These are phyloP conservation scores for Lydus trimaculatus DNA, from an alignment of 2,888 invertebrate genomes.

Conservation along the genomic window DNA sequence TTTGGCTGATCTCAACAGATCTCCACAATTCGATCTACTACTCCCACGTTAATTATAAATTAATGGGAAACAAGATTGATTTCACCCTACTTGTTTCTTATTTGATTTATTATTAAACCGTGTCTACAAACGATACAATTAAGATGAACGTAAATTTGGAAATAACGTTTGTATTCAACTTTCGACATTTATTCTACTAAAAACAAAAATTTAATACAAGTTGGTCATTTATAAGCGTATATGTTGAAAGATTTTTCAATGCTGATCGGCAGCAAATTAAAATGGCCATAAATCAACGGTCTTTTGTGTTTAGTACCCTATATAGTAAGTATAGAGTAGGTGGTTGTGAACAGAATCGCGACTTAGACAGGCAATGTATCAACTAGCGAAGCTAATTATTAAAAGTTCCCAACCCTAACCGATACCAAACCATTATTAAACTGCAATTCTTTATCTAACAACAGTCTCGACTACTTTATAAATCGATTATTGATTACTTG, in stretches of 20 bases:
- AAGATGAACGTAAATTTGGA: background rate
- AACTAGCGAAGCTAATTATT: conserved; percentile 35
- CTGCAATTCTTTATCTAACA: conserved; percentile 37
- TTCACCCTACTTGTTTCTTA: background rate
- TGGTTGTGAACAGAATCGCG: conserved; percentile 27
- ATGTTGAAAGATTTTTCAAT: background rate
- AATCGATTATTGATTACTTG: conserved; percentile 38
- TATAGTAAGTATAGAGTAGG: conserved; percentile 24
- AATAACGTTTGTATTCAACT: background rate
- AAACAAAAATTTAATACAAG: background rate
- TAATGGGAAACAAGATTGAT: conserved; percentile 7
- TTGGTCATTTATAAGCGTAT: background rate
- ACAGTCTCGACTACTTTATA: conserved; percentile 34
- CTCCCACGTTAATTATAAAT: background rate
- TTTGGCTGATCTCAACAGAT: background rate
- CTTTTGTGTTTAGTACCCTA: conserved; percentile 26
- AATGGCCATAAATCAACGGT: conserved; percentile 37
- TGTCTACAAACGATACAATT: background rate
- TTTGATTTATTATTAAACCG: background rate
- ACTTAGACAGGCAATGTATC: conserved; percentile 35
- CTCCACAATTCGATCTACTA: background rate
- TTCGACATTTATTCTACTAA: background rate
- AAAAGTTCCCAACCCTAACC: conserved; percentile 31
- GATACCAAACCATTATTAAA: conserved; percentile 35
- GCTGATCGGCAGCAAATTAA: conserved; percentile 40